Base-by-base conservation (phyloP, 2,113 vertebrate species). In the Leucopsar rothschildi region DNA sequence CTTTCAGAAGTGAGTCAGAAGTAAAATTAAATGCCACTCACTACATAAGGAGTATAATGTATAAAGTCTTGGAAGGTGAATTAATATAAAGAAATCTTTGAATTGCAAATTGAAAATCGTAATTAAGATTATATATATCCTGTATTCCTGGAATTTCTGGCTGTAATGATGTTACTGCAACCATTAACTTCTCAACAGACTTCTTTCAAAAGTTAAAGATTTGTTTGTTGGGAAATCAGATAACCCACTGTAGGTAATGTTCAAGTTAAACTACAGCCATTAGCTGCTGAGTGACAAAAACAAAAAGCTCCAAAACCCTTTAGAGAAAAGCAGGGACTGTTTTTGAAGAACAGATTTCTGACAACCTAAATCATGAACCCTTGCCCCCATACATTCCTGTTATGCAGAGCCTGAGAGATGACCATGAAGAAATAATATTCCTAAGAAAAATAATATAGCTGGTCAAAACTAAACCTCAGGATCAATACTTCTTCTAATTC, bases 1-100 rank as follows among this genome's bases (percentile, higher is more conserved):
- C 57, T 87, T 82, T 82, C 42, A 88, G 52, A 78, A 88, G 70
- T 81, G 77, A 95, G 70, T 63, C 84, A 88, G 70, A 83, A 88
- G 92, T 80, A 1, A 82, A 93, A 93, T 78, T 1, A 80, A 92
- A 90, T 45, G 20, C 31, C 82, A 20, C 31, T 35, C 4, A 14
- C 37, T 55, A 35, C 37, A 49, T 64, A 56, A 66, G 45, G 4
- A 84, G 3, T 31, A 47, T 39, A 42, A 45, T 37, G 40, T 6
- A 25, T 52, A 77, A 86, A 47, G 35, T 81, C 45, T 53, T 56
- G n/a, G 12, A 77, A 66, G 23, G 27, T 53, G 6, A 73, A 75
- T 49, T 50, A 66, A 44, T 64, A 35, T 10, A 4, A 39, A 92
- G 20, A 84, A 82, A 72, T 44, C 23, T 60, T 49, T 65, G 50